Percentiles rank a stretch among this genome's conserved stretches.
phyloP scores from a whole-genome alignment of 2,888 invertebrate genomes.

The Ceriagrion tenellum region DNA sequence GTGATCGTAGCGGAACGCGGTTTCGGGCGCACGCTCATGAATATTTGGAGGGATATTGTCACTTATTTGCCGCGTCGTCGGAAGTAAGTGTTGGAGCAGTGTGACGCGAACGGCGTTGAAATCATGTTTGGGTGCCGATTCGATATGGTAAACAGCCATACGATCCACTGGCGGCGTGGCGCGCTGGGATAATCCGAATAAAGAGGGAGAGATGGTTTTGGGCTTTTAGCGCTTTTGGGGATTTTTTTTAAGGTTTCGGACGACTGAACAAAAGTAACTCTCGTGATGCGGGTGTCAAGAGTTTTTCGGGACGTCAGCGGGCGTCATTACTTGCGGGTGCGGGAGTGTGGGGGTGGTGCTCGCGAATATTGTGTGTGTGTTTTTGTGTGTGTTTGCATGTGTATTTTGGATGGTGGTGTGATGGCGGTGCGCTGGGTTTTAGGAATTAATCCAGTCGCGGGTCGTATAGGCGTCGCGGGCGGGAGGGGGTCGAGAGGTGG shows the following conservation, averaged over 20 bases:
- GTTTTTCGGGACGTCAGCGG: constrained; percentile 25
- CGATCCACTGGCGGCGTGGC: background rate
- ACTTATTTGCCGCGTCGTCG: background rate
- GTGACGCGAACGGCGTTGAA: background rate
- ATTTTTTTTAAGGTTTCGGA: background rate
- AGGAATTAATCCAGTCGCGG: constrained; percentile 59
- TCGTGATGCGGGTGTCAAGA: background rate
- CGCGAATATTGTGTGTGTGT: background rate
- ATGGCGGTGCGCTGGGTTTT: background rate
- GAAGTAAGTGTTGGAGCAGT: background rate
- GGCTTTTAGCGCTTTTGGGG: background rate
- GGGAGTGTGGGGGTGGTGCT: background rate
- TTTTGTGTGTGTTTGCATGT: background rate
- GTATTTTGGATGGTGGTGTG: background rate
- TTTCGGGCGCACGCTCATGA: background rate
- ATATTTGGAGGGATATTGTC: background rate
- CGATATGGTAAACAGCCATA: background rate
- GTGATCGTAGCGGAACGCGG: background rate
- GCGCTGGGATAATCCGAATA: background rate
- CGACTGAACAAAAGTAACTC: constrained; percentile 23
- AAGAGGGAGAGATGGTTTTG: background rate
- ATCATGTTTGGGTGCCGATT: background rate
- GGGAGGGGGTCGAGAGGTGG: too few relatives aligned
- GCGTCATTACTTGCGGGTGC: constrained; percentile 31
- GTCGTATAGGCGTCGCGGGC: background rate